A percentile compares a stretch with the other conserved stretches of the same genome.
Conservation (phyloP, 2,888 invertebrate species). For the Tholera decimalis region DNA sequence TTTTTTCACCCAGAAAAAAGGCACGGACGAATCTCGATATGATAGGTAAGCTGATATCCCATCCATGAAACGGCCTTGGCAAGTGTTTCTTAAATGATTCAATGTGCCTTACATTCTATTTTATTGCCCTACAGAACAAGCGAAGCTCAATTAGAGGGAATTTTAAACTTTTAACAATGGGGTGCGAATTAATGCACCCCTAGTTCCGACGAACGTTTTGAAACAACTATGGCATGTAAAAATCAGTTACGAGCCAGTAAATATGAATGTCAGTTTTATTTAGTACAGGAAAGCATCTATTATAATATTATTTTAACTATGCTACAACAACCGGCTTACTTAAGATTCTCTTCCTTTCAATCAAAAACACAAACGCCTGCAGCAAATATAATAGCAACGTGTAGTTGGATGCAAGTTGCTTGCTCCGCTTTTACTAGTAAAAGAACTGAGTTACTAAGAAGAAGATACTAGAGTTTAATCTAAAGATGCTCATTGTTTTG, state of each 20-base stretch:
- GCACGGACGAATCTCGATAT: no score
- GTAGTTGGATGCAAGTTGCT: conserved; percentile 13
- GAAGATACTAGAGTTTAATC: no score
- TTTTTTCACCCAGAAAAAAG: no score
- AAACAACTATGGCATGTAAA: conserved; percentile 15
- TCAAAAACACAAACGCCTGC: conserved; percentile 34
- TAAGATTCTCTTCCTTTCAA: not conserved
- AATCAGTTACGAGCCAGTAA: not conserved
- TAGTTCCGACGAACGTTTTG: not conserved
- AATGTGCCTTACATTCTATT: not conserved
- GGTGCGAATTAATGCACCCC: conserved; percentile 2
- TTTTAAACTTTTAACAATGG: not conserved
- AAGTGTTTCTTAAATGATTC: no score
- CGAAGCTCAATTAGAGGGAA: not conserved
- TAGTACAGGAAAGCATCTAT: no score
- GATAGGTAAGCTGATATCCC: no score
- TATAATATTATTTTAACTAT: not conserved
- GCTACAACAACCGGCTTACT: not conserved
- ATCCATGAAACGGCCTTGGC: no score
- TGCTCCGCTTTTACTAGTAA: conserved; percentile 27
- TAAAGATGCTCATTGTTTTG: not conserved
- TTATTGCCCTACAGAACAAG: not conserved
- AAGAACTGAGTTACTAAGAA: conserved; percentile 12
- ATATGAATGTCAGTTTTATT: not conserved
- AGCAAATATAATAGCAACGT: conserved; percentile 23